Evolutionary conservation across 53 echinoderm and acorn worm species (phyloP), one percentile per base, ranked within the genome.

Genomic region (Actinopyga echinites): DNA sequence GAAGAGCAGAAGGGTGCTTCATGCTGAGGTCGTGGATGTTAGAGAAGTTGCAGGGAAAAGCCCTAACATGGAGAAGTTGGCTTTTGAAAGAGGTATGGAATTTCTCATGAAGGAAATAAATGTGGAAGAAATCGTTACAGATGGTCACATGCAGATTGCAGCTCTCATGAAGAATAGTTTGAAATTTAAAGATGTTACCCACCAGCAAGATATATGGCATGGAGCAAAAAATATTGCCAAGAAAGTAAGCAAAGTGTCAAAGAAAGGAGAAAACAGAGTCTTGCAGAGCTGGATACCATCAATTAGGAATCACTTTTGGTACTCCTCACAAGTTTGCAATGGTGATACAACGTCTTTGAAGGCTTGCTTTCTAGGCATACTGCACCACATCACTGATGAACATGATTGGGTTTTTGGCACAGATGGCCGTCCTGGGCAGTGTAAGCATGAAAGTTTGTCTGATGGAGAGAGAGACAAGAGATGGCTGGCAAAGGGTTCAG

Each of bases 201-300:
- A 86, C 36, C 69, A 80, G 66, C n/a, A 33, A n/a, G 87, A 86
- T 69, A 30, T 80, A 7, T 86, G 81, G 81, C 87, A 86, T 86
- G 87, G 87, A 5, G 37, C 57, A 7, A 80, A 86, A 22, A 71
- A 24, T 13, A n/a, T 86, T 19, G 68, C 43, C 24, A 73, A 73
- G 53, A 83, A 73, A 25, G 24, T 88, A 0, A 17, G 12, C 28
- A 54, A 64, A 25, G 63, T 77, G 84, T 62, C 26, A 9, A 54
- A 56, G 10, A 78, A 33, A 37, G 64, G 33, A n/a, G 65, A 34
- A 55, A 83, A 75, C 42, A 33, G 34, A 64, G 77, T 17, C 17
- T 30, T 78, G 15, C 33, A n/a, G 28, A 30, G 52, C 17, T 89
- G 85, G 85, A 65, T 79, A 3, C 84, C 58, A 21, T 17, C 36